Base-by-base conservation (phyloP, 37 sponge, comb jelly and placozoan species). In the Haliclona indistincta region DNA sequence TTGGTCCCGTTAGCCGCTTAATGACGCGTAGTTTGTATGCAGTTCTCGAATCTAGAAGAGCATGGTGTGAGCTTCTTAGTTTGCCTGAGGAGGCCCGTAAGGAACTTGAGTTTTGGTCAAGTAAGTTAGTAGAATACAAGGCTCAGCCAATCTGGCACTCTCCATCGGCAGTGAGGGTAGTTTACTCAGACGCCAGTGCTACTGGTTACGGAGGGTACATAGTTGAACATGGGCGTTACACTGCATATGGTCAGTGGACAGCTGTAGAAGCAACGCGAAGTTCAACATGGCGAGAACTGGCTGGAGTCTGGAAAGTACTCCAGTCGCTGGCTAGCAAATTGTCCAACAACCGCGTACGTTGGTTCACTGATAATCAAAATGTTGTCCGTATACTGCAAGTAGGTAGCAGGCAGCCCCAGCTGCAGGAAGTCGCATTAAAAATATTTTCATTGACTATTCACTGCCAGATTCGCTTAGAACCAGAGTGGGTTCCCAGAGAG, bases 201-300 rank as follows among this genome's bases (percentile, higher is more conserved):
- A 7, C 63, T 28, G 80, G 80, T 13, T 80, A 61, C 60, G 80
- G 62, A 7, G 80, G 80, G 19, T 80, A 71, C 41, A 39, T 38
- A 26, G 71, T 70, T 22, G 36, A 63, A 1, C 36, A 41, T 6
- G 77, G 77, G 35, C 0, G 35, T 7, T 7, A 23, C n/a, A n/a
- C n/a, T n/a, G n/a, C n/a, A n/a, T n/a, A n/a, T n/a, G n/a, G n/a
- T n/a, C n/a, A n/a, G n/a, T 70, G 70, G 71, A 25, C 62, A 6
- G 40, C 28, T 1, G 36, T 29, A 2, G 70, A 78, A 13, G 69
- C 56, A 26, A 7, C 20, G 22, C 23, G 33, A 25, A 78, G 79
- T 43, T 68, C 69, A 35, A 78, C 79, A 28, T 78, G 68, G 69
- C 38, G 68, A 35, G 79, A 78, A 56, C 68, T 78, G 6, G 38